Evolutionary conservation across 2,888 invertebrate species (phyloP).

Genomic region (Belgica antarctica): DNA sequence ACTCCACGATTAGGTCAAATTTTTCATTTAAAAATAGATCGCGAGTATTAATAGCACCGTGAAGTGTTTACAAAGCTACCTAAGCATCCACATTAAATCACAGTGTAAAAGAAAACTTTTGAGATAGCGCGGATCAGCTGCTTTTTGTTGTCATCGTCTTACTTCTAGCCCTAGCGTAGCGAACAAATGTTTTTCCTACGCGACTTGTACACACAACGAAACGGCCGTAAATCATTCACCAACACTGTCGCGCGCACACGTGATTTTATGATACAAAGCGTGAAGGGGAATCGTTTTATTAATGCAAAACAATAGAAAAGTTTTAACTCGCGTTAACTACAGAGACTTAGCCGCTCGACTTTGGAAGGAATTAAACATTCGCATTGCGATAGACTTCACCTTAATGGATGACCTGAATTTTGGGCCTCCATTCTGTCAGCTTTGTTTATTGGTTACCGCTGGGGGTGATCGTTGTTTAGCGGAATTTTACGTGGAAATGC

Average conservation of each 20-base stretch:
- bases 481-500: constrained; percentile 7
- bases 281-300: neutral
- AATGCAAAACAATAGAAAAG: constrained; percentile 1
- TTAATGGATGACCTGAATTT: neutral
- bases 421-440: neutral
- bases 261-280: constrained; percentile 8
- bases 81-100: neutral
- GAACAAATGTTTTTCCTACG: neutral
- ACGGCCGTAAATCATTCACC: neutral
- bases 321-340: constrained; percentile 4
- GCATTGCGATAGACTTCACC: constrained; percentile 12
- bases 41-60: neutral
- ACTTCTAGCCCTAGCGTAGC: neutral
- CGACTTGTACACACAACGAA: neutral
- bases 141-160: neutral
- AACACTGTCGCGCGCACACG: neutral
- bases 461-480: neutral
- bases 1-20: neutral
- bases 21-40: constrained; percentile 11
- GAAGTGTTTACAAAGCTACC: neutral
- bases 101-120: neutral
- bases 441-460: constrained; percentile 13
- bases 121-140: constrained; percentile 5
- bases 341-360: too few relatives aligned
- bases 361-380: too few relatives aligned